phyloP scores from a whole-genome alignment of 53 echinoderm and acorn worm species.

The Paelopatides confundens region DNA sequence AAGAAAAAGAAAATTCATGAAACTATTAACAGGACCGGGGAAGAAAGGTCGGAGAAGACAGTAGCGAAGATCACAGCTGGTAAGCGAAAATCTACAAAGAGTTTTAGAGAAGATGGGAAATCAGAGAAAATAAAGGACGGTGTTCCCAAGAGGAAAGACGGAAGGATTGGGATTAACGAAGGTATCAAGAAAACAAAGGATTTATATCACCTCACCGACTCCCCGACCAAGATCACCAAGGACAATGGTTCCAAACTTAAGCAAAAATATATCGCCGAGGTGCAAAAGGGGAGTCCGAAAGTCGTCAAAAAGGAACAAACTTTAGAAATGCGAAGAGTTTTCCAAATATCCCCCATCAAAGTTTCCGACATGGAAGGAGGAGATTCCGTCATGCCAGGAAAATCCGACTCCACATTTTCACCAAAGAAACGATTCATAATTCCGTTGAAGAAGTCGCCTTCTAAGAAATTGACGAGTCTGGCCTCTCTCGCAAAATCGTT shows the following conservation, averaged over 20 bases:
- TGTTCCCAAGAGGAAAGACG: not conserved
- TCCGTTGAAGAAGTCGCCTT: not conserved
- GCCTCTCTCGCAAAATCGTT: not conserved
- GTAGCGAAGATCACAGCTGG: constrained; percentile 24
- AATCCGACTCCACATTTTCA: not conserved
- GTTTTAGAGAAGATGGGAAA: not conserved
- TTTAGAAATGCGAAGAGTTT: not conserved
- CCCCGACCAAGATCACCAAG: not conserved
- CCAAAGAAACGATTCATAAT: not conserved
- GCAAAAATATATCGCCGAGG: constrained; percentile 19
- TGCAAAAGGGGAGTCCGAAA: constrained; percentile 4
- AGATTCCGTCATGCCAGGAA: not conserved
- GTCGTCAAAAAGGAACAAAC: constrained; percentile 29
- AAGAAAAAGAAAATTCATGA: not conserved
- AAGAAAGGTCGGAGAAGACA: not conserved
- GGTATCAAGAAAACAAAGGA: too few species aligned
- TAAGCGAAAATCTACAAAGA: constrained; percentile 28
- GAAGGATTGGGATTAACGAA: not conserved
- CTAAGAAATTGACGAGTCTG: not conserved
- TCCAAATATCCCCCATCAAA: not conserved
- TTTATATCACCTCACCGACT: too few species aligned
- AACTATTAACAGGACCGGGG: not conserved
- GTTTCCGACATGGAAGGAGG: not conserved
- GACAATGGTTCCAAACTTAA: constrained; percentile 10
- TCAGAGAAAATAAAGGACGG: not conserved